Conservation (phyloP, 2,888 invertebrate species). For the Amphipyra berbera region DNA sequence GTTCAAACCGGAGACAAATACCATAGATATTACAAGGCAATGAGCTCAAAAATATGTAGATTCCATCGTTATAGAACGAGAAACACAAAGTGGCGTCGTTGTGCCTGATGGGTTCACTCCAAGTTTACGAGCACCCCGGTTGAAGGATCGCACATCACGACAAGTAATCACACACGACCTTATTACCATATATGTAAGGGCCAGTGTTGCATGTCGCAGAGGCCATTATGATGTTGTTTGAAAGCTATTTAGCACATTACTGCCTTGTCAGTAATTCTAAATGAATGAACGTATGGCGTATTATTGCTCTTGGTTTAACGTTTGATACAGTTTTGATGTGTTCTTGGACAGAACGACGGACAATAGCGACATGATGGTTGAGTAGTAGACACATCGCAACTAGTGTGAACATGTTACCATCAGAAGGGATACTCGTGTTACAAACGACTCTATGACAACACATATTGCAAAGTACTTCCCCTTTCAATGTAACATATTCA, state of each 20-base stretch:
- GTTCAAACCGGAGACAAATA: not conserved
- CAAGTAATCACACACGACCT: conserved; percentile 4
- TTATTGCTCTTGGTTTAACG: conserved; percentile 32
- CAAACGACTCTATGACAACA: no score
- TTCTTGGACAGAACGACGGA: conserved; percentile 20
- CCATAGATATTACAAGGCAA: not conserved
- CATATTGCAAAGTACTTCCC: no score
- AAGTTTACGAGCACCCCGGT: conserved; percentile 57
- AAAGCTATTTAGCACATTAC: conserved; percentile 52
- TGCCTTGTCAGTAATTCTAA: conserved; percentile 48
- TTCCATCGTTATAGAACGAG: conserved; percentile 16
- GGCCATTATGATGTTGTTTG: conserved; percentile 31
- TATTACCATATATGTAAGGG: conserved; percentile 2
- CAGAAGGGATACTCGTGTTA: no score
- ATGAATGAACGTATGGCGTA: conserved; percentile 34
- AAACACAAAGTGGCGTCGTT: conserved; percentile 36
- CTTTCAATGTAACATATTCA: no score
- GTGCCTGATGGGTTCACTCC: conserved; percentile 50
- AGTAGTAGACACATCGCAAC: not conserved
- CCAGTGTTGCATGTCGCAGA: not conserved
- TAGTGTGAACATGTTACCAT: not conserved
- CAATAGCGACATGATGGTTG: not conserved
- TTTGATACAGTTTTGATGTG: conserved; percentile 40
- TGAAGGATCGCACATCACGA: conserved; percentile 41
- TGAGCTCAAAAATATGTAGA: conserved; percentile 17